Percentiles rank a stretch among this genome's conserved stretches.
phyloP scores from a whole-genome alignment of 2,888 invertebrate genomes.

The Polydrusus pterygomalis region DNA sequence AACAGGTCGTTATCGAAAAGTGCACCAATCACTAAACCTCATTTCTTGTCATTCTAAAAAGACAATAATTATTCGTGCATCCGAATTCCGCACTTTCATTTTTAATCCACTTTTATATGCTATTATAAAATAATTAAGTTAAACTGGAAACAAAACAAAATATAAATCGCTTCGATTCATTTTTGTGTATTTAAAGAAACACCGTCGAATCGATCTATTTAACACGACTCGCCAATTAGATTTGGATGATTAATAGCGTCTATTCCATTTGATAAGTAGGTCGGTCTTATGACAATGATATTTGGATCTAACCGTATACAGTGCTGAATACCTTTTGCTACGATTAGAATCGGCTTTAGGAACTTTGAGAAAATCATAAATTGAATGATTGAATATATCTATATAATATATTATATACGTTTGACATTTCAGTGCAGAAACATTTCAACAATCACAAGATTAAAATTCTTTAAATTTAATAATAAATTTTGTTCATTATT shows the following conservation, averaged over 20 bases:
- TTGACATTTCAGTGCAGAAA: too few relatives aligned
- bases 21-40: neutral
- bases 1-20: neutral
- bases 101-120: slow-evolving; percentile 17
- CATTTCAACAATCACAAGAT: too few relatives aligned
- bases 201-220: slow-evolving; percentile 48
- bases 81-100: slow-evolving; percentile 21
- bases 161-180: slow-evolving; percentile 20
- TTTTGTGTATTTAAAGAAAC: slow-evolving; percentile 32
- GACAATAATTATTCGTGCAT: neutral
- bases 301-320: slow-evolving; percentile 56
- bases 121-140: slow-evolving; percentile 26
- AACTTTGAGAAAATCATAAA: slow-evolving; percentile 28
- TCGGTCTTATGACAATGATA: slow-evolving; percentile 53
- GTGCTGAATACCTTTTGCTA: slow-evolving; percentile 31
- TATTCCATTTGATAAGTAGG: slow-evolving; percentile 58
- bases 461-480: too few relatives aligned
- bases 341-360: slow-evolving; percentile 37
- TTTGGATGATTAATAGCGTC: slow-evolving; percentile 57
- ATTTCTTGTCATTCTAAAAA: neutral
- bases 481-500: too few relatives aligned
- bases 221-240: slow-evolving; percentile 55
- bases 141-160: slow-evolving; percentile 9
- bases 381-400: neutral
- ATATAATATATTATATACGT: neutral